Evolutionary conservation across 1,140 invertebrate genomes (phyloP).

Genomic region (Drosophila rufa): DNA sequence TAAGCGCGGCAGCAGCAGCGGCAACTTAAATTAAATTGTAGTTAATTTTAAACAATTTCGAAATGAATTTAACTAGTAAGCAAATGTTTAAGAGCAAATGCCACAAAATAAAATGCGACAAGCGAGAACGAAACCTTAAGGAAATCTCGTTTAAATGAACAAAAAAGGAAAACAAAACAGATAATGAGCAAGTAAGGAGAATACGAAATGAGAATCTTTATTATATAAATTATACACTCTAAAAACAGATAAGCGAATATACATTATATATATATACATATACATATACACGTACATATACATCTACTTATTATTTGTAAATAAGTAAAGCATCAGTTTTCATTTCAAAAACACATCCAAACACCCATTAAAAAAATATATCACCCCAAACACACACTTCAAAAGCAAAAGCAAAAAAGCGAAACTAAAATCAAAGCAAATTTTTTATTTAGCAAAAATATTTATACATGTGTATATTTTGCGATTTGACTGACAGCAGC

Average conservation of each 20-base stretch:
- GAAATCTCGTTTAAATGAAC: constrained; percentile 53
- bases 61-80: constrained; percentile 75
- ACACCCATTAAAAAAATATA: constrained; percentile 75
- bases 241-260: constrained; percentile 57
- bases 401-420: constrained; percentile 17
- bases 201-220: constrained; percentile 66
- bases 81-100: constrained; percentile 64
- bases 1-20: constrained; percentile 55
- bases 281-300: constrained; percentile 58
- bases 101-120: constrained; percentile 53
- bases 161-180: constrained; percentile 35
- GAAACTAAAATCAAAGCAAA: constrained; percentile 36
- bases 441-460: constrained; percentile 54
- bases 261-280: constrained; percentile 56
- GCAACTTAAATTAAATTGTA: constrained; percentile 75
- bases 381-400: constrained; percentile 46
- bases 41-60: constrained; percentile 82
- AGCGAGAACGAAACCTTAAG: constrained; percentile 26
- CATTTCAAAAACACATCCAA: constrained; percentile 54
- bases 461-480: constrained; percentile 48
- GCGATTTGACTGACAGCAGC: constrained; percentile 55
- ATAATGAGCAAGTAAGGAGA: not conserved
- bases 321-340: constrained; percentile 75
- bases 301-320: constrained; percentile 81
- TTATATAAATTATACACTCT: constrained; percentile 71